Evolutionary conservation across 2,888 invertebrate species (phyloP).

Genomic region (Heliothis peltigera): DNA sequence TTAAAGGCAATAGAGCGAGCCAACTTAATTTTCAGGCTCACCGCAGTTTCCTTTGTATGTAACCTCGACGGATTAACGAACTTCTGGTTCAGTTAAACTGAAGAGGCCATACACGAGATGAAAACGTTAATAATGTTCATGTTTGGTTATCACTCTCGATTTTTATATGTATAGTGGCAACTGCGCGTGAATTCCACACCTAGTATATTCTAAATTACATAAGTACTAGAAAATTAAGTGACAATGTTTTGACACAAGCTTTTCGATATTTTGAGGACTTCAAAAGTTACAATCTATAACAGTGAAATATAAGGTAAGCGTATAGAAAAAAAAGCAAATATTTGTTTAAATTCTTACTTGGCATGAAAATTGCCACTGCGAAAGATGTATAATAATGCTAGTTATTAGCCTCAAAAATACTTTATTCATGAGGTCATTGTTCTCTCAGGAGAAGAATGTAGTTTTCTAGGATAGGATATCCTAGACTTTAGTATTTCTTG

Average conservation of each 20-base stretch:
- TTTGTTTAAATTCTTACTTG: conserved; percentile 20
- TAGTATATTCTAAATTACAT: conserved; percentile 28
- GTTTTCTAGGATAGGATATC: no score
- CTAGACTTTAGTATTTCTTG: no score
- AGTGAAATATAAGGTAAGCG: no score
- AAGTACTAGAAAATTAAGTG: background rate
- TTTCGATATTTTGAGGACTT: no score
- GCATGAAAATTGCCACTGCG: conserved; percentile 22
- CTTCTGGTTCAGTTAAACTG: conserved; percentile 76
- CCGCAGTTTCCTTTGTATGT: conserved; percentile 87
- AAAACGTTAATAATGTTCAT: conserved; percentile 53
- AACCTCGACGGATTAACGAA: conserved; percentile 83
- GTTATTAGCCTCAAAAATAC: conserved; percentile 16
- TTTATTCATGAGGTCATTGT: conserved; percentile 20
- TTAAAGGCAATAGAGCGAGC: conserved; percentile 86
- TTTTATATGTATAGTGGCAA: conserved; percentile 20
- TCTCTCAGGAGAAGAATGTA: conserved; percentile 14
- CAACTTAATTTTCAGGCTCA: conserved; percentile 88
- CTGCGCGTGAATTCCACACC: conserved; percentile 33
- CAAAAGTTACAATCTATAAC: no score
- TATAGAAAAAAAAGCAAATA: no score
- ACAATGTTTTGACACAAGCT: no score
- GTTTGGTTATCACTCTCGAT: conserved; percentile 46
- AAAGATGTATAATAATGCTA: conserved; percentile 43
- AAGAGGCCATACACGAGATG: conserved; percentile 58